These are phyloP conservation scores for Yponomeuta cagnagella DNA, from an alignment of 2,888 invertebrate species.

Conservation along the genomic window DNA sequence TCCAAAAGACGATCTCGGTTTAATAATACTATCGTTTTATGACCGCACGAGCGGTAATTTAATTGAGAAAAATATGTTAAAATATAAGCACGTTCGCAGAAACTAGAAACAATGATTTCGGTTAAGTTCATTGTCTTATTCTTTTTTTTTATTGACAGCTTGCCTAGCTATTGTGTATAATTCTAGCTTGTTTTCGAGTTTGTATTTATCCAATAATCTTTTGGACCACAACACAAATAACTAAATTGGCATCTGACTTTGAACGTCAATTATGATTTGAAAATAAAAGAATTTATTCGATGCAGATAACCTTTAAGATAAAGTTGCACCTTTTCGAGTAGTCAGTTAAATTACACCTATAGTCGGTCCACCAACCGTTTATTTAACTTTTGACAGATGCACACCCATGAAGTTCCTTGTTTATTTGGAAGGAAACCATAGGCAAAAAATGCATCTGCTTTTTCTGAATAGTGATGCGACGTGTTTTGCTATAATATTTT, in stretches of 20 bases:
- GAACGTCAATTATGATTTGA: neutral
- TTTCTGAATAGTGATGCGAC: no score
- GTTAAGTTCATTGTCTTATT: neutral
- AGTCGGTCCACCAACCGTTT: no score
- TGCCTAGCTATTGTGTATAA: neutral
- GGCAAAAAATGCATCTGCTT: no score
- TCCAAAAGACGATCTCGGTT: neutral
- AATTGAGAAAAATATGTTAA: slow-evolving; percentile 2
- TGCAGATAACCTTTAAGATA: neutral
- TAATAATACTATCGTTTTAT: neutral
- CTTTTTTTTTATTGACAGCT: neutral
- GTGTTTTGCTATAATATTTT: no score
- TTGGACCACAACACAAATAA: neutral
- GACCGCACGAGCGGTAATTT: neutral
- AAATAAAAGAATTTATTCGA: neutral
- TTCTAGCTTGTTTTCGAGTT: neutral
- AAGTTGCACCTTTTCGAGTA: neutral
- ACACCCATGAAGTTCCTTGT: no score
- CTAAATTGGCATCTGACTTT: neutral
- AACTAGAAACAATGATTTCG: neutral
- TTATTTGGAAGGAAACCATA: no score
- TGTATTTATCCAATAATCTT: neutral
- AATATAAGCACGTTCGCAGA: neutral
- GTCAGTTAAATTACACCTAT: neutral
- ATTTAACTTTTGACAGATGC: no score